Evolutionary conservation across 2,797 vertebrate genomes (phyloP).

Genomic region (Macropodus opercularis): DNA sequence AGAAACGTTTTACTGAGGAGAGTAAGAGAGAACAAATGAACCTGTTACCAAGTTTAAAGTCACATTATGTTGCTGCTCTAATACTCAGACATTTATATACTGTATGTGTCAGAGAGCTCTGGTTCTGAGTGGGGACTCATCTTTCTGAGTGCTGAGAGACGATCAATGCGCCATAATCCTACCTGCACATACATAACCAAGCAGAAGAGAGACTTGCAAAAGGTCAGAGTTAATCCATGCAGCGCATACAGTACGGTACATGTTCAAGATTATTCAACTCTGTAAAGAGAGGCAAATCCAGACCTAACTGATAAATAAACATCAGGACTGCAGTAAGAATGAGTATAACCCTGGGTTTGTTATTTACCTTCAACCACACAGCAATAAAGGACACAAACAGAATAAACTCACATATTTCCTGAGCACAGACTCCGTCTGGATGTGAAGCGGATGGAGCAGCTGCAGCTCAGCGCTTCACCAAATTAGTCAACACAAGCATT

Average conservation of each 20-base stretch:
- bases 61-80: conserved; percentile 1
- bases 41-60: not conserved
- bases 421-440: conserved; percentile 7
- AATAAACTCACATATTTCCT: conserved; percentile 14
- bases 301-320: not conserved
- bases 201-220: conserved; percentile 24
- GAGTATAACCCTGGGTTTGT: not conserved
- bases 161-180: conserved; percentile 69
- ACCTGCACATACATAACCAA: conserved; percentile 45
- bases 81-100: not conserved
- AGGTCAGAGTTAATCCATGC: conserved; percentile 51
- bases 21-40: conserved; percentile 17
- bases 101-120: conserved; percentile 14
- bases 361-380: not conserved
- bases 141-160: conserved; percentile 65
- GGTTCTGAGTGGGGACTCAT: conserved; percentile 55
- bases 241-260: conserved; percentile 22
- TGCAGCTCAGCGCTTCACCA: conserved; percentile 44
- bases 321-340: not conserved
- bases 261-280: conserved; percentile 9
- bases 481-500: conserved; percentile 55
- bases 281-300: conserved; percentile 25
- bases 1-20: not conserved
- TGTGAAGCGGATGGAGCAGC: conserved; percentile 48
- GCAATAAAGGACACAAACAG: not conserved